A percentile compares a stretch with the other conserved stretches of the same genome.
Evolutionary conservation across 1,140 invertebrate genomes (phyloP).

Genomic region (Mya arenaria): DNA sequence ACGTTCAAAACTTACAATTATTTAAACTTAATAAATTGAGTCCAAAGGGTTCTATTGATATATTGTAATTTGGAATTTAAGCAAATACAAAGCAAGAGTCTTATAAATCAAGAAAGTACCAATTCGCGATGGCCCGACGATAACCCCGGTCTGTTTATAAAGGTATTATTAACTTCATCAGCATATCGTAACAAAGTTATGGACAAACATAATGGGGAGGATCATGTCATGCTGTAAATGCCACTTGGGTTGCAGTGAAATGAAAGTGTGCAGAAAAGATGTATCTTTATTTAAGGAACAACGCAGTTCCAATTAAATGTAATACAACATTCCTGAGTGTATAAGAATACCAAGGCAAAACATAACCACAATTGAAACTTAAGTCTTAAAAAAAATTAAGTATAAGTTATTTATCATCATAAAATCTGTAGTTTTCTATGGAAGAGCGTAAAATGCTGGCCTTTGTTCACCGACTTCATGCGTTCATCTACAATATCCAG

Average conservation of each 20-base stretch:
- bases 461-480: slow-evolving; percentile 71
- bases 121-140: slow-evolving; percentile 7
- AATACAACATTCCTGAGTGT: too few species aligned
- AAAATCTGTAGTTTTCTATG: slow-evolving; percentile 49
- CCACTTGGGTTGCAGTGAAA: too few species aligned
- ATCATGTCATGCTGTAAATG: too few species aligned
- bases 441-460: slow-evolving; percentile 65
- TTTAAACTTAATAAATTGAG: slow-evolving; percentile 32
- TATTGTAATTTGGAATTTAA: slow-evolving; percentile 20
- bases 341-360: background rate
- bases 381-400: background rate
- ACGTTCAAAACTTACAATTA: slow-evolving; percentile 20
- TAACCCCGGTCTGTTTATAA: slow-evolving; percentile 28
- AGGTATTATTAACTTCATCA: too few species aligned
- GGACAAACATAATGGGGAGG: too few species aligned
- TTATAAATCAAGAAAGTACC: slow-evolving; percentile 21
- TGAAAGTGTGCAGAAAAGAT: too few species aligned
- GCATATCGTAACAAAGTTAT: too few species aligned
- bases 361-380: background rate
- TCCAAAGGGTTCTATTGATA: background rate
- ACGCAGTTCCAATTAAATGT: too few species aligned
- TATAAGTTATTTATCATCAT: background rate
- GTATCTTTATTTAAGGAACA: too few species aligned
- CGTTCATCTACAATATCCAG: slow-evolving; percentile 66
- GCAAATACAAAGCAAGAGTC: background rate